Evolutionary conservation across 2,888 invertebrate species (phyloP).

Genomic region (Ophion ellenae): DNA sequence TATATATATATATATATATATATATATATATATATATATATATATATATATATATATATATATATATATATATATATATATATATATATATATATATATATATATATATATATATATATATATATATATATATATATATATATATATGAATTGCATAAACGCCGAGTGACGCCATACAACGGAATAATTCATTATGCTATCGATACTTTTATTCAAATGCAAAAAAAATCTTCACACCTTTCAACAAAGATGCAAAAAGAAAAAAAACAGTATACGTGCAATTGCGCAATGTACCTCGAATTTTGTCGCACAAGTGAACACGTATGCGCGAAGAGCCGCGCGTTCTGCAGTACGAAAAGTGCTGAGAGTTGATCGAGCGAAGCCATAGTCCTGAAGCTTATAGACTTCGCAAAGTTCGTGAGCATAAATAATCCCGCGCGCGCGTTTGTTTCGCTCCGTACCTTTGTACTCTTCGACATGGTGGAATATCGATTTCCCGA

Average conservation of each 20-base stretch:
- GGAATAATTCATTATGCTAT: not conserved
- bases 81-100: too few species aligned
- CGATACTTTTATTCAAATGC: not conserved
- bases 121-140: too few species aligned
- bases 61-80: too few species aligned
- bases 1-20: too few species aligned
- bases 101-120: too few species aligned
- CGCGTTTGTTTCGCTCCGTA: slow-evolving; percentile 37
- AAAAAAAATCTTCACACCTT: slow-evolving; percentile 16
- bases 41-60: too few species aligned
- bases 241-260: slow-evolving; percentile 2
- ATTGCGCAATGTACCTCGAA: slow-evolving; percentile 2
- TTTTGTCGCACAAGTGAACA: slow-evolving; percentile 11
- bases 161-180: not conserved
- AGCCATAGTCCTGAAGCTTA: slow-evolving; percentile 47
- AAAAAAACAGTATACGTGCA: not conserved
- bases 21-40: too few species aligned
- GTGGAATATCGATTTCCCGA: slow-evolving; percentile 42
- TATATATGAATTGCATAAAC: too few species aligned
- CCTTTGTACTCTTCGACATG: slow-evolving; percentile 24
- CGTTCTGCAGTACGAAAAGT: slow-evolving; percentile 36
- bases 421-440: slow-evolving; percentile 46
- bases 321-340: not conserved
- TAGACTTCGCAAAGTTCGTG: slow-evolving; percentile 49
- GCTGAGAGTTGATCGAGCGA: slow-evolving; percentile 43